Evolutionary conservation across 1,140 invertebrate genomes (phyloP), one percentile per base, ranked within the genome.

Genomic region (Chionoecetes opilio): DNA sequence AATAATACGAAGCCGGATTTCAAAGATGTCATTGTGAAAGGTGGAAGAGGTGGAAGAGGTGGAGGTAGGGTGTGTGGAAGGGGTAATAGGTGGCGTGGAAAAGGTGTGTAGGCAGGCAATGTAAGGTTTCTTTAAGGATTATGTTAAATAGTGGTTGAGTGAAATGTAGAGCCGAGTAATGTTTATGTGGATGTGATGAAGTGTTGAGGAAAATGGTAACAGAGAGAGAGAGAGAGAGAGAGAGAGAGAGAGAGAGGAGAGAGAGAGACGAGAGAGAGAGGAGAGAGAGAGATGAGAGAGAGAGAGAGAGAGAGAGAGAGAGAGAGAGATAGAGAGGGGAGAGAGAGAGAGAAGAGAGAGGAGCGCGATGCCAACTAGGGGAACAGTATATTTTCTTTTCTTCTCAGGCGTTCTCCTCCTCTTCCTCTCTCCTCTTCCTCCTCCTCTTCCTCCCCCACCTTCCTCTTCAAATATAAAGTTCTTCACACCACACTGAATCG

Each of bases 281-380:
- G n/a, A n/a, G n/a, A n/a, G n/a, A n/a, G 63, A 75, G 21, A 75
- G n/a, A 75, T n/a, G 63, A 26, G 37, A 26, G n/a, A 75, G 63
- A 75, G 63, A 75, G 63, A 75, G 63, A n/a, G n/a, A 75, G 63
- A 75, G 63, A 75, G 63, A 75, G 63, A 53, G 46, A 53, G 46
- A 53, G 46, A 53, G 63, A 75, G 63, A 75, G 63, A 75, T 17
- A 75, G 63, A 75, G 63, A 75, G 63, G n/a, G 63, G 63, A 75
- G 63, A 75, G 63, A 75, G 63, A 75, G 63, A 75, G 63, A 75
- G 63, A 75, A 75, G 53, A 75, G 53, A 75, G 53, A 75, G 53
- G 26, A 2, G 26, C 8, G 6, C 8, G 0, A 21, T 5, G n/a
- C 26, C 63, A 75, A 75, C 6, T 26, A 75, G n/a, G 63, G 63